Evolutionary conservation across 35 echinoderm and acorn worm species (phyloP).

Genomic region (Heliocidaris erythrogramma): DNA sequence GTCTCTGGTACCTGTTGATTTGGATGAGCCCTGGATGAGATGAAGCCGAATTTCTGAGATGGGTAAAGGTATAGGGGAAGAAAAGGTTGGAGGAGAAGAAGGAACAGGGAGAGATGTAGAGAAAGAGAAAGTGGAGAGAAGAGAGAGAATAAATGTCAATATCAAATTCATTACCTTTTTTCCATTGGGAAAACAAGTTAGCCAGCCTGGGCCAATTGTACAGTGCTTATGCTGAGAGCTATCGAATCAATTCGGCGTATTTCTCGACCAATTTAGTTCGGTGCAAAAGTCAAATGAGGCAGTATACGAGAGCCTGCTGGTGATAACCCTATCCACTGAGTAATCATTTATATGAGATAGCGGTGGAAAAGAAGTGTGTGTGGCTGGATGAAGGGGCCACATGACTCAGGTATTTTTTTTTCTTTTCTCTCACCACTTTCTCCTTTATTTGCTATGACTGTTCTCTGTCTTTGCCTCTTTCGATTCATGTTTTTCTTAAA

Average conservation of each 20-base stretch:
- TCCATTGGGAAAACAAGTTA: not conserved
- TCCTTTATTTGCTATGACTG: too few relatives aligned
- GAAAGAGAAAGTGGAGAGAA: not conserved
- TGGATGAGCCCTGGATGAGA: not conserved
- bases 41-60: not conserved
- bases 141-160: not conserved
- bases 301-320: not conserved
- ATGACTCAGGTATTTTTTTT: not conserved
- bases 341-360: too few relatives aligned
- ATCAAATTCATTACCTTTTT: not conserved
- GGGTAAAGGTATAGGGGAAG: not conserved
- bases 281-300: not conserved
- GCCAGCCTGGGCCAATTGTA: not conserved
- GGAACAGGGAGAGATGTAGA: not conserved
- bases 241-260: slow-evolving; percentile 10
- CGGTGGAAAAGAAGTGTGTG: too few relatives aligned
- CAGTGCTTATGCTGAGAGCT: not conserved
- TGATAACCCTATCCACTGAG: not conserved
- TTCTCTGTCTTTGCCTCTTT: too few relatives aligned
- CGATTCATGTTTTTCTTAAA: too few relatives aligned
- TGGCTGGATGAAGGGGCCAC: too few relatives aligned
- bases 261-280: not conserved
- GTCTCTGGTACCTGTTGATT: not conserved
- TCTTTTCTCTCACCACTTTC: too few relatives aligned
- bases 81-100: not conserved